A percentile compares a stretch with the other conserved stretches of the same genome.
Conservation (phyloP, 2,113 vertebrate genomes). For the Polypterus bichir region DNA sequence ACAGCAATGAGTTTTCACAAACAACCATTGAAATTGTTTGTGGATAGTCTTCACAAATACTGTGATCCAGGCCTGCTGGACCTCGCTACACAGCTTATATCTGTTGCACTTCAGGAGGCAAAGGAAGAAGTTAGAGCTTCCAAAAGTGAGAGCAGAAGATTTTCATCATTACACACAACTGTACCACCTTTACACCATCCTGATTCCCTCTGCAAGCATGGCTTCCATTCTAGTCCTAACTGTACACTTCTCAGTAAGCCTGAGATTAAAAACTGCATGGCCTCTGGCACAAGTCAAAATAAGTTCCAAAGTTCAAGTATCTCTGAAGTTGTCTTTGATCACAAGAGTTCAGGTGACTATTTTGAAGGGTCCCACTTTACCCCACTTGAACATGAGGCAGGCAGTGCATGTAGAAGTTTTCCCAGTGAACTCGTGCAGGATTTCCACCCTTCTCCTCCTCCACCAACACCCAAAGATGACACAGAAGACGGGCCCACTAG, state of each 20-base stretch:
- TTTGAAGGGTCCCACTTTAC: conserved; percentile 53
- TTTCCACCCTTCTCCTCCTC: conserved; percentile 50
- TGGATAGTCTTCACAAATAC: background rate
- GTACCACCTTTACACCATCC: too few species aligned
- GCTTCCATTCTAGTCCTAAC: too few species aligned
- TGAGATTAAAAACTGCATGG: background rate
- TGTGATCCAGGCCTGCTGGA: background rate
- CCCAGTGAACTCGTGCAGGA: conserved; percentile 45
- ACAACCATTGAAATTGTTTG: background rate
- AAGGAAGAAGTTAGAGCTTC: background rate
- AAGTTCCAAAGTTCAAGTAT: background rate
- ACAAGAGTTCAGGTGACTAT: conserved; percentile 47
- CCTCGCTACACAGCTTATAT: background rate
- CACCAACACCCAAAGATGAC: conserved; percentile 44
- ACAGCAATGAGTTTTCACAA: background rate
- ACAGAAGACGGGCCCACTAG: background rate
- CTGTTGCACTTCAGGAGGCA: background rate
- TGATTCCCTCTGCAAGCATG: too few species aligned
- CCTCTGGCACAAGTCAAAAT: background rate
- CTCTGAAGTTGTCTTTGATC: conserved; percentile 25
- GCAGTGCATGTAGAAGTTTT: conserved; percentile 43
- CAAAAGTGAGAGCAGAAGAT: background rate
- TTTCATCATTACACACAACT: background rate
- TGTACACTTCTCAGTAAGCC: background rate
- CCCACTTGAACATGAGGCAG: conserved; percentile 41